These are phyloP conservation scores for Eugnorisma glareosa DNA, from an alignment of 2,888 invertebrate species.

Conservation along the genomic window DNA sequence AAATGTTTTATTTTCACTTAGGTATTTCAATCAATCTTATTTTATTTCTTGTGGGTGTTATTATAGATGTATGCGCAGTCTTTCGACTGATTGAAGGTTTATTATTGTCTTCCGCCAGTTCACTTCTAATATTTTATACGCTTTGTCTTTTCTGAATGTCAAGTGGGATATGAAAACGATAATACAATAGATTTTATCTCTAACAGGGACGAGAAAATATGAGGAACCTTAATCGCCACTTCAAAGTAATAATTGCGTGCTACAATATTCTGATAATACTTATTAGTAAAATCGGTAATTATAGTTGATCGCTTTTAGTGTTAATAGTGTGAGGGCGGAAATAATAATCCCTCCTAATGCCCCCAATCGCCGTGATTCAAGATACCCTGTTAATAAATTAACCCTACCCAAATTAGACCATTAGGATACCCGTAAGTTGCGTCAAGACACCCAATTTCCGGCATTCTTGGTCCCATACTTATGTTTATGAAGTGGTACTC, in stretches of 20 bases:
- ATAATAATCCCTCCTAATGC: constrained; percentile 25
- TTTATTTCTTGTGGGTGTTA: neutral
- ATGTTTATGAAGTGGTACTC: neutral
- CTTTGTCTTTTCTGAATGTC: neutral
- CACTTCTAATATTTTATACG: neutral
- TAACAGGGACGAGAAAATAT: neutral
- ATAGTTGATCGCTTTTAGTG: constrained; percentile 12
- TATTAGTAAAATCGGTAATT: constrained; percentile 4
- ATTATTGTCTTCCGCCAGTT: neutral
- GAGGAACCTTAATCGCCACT: neutral
- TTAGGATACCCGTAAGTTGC: constrained; percentile 12
- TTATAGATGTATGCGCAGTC: neutral
- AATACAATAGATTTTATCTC: neutral
- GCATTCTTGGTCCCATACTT: constrained; percentile 11
- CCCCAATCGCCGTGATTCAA: constrained; percentile 9
- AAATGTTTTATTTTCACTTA: neutral
- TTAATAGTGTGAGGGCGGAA: constrained; percentile 21
- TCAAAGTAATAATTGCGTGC: neutral
- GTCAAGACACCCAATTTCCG: constrained; percentile 29
- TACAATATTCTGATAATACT: neutral
- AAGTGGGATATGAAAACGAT: neutral
- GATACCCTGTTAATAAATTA: constrained; percentile 38
- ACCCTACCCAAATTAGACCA: constrained; percentile 14
- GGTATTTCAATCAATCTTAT: too few species aligned
- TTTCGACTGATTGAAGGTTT: neutral